phyloP scores from a whole-genome alignment of 2,888 invertebrate species.

The Eucriotettix oculatus region DNA sequence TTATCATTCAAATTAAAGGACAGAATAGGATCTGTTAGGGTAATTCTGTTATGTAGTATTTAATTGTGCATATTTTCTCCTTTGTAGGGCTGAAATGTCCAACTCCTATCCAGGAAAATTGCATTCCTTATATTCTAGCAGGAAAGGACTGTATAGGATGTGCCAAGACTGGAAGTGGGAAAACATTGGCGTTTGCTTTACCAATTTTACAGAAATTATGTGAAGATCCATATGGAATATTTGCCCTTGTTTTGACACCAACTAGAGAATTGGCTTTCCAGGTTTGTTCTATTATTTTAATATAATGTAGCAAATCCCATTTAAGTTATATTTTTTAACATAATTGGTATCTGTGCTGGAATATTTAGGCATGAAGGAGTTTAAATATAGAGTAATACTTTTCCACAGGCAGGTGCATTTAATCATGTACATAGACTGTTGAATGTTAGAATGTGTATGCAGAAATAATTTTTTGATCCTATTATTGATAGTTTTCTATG shows the following conservation, averaged over 20 bases:
- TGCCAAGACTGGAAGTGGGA: constrained; percentile 95
- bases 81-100: constrained; percentile 53
- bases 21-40: no score
- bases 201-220: constrained; percentile 83
- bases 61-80: background rate
- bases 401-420: no score
- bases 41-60: no score
- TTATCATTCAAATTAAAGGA: no score
- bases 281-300: constrained; percentile 24
- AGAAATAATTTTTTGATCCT: no score
- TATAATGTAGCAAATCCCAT: background rate
- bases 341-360: background rate
- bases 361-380: no score
- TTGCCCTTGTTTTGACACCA: constrained; percentile 84
- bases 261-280: constrained; percentile 85
- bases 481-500: no score
- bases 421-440: no score
- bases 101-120: constrained; percentile 67
- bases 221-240: constrained; percentile 92
- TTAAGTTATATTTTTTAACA: background rate
- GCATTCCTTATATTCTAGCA: constrained; percentile 57
- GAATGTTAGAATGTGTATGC: no score
- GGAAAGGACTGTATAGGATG: constrained; percentile 88
- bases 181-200: constrained; percentile 92
- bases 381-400: no score